phyloP scores from a whole-genome alignment of 2,113 vertebrate species.

The Noctilio leporinus region DNA sequence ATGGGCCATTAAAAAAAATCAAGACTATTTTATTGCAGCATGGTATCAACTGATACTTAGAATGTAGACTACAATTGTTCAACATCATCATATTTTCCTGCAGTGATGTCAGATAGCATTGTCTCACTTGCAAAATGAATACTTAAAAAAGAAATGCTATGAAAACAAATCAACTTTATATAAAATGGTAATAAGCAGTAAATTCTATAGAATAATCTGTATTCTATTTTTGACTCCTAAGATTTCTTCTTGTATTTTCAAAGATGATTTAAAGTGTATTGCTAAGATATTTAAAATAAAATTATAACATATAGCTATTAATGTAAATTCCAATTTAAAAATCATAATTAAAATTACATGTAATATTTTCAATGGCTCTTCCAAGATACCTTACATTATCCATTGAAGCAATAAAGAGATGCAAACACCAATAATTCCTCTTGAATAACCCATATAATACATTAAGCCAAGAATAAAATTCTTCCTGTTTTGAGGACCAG shows the following conservation, averaged over 20 bases:
- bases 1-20: background rate
- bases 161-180: background rate
- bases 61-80: background rate
- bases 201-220: background rate
- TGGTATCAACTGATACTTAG: background rate
- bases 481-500: background rate
- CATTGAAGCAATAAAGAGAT: background rate
- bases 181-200: background rate
- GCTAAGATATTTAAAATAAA: background rate
- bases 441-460: background rate
- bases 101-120: background rate
- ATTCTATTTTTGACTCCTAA: background rate
- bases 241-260: background rate
- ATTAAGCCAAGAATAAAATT: background rate
- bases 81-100: background rate
- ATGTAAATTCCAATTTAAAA: background rate
- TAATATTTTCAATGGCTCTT: background rate
- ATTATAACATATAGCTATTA: background rate
- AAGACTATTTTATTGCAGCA: background rate
- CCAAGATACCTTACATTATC: background rate
- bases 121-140: background rate
- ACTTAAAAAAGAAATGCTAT: background rate
- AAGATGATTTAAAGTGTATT: background rate
- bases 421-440: background rate
- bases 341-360: background rate